A percentile compares a stretch with the other conserved stretches of the same genome.
Evolutionary conservation across 2,113 vertebrate species (phyloP).

Genomic region (Leuciscus idus): DNA sequence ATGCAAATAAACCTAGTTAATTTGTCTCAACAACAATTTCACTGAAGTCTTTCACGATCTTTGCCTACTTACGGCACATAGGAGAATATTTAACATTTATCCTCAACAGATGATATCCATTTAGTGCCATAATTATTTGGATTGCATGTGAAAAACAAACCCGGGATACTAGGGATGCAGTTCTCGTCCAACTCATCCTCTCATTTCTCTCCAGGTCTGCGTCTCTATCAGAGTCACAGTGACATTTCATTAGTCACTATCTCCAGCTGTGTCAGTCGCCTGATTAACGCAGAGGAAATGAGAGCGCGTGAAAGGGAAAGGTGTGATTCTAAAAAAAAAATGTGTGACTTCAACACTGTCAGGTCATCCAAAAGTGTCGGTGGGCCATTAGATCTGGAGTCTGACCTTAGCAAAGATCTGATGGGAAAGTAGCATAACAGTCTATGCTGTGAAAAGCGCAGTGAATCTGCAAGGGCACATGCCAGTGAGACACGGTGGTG

Average conservation of each 20-base stretch:
- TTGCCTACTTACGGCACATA: not conserved
- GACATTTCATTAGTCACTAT: conserved; percentile 56
- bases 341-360: conserved; percentile 28
- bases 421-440: not conserved
- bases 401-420: conserved; percentile 42
- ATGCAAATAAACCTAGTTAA: not conserved
- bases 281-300: conserved; percentile 48
- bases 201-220: conserved; percentile 33
- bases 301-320: conserved; percentile 32
- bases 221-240: conserved; percentile 48
- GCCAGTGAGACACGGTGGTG: not conserved
- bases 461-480: not conserved
- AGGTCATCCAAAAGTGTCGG: conserved; percentile 32
- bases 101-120: not conserved
- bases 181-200: conserved; percentile 15
- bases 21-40: not conserved
- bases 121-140: not conserved
- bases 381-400: conserved; percentile 40
- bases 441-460: not conserved
- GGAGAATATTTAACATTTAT: not conserved
- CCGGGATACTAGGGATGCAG: not conserved
- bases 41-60: not conserved
- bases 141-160: conserved; percentile 11
- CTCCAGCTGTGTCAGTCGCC: conserved; percentile 40
- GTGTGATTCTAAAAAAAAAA: conserved; percentile 49